Conservation (phyloP, 2,113 vertebrate species). For the Oryzias melastigma region DNA sequence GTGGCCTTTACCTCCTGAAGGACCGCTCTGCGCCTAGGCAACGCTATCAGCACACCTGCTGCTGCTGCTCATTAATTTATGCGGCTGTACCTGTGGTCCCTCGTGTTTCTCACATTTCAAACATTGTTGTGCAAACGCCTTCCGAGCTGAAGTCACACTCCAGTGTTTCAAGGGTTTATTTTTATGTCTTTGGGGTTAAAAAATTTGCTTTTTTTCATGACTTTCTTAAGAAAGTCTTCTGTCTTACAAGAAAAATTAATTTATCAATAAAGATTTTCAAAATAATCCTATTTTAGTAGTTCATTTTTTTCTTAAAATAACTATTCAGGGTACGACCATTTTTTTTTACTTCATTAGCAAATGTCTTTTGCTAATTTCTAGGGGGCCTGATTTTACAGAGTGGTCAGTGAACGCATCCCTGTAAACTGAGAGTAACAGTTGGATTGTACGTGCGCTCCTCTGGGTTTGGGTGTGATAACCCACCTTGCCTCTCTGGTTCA, state of each 20-base stretch:
- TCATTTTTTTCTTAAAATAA: neutral
- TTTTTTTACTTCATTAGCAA: neutral
- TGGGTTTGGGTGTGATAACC: constrained; percentile 47
- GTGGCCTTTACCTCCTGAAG: constrained; percentile 75
- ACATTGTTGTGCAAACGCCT: constrained; percentile 44
- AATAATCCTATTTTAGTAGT: too few species aligned
- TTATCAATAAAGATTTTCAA: too few species aligned
- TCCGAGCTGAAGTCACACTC: constrained; percentile 29
- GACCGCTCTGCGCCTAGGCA: constrained; percentile 64
- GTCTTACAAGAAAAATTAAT: neutral
- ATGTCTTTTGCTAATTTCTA: too few species aligned
- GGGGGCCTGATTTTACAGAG: too few species aligned
- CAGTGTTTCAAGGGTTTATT: neutral
- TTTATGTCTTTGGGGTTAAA: too few species aligned
- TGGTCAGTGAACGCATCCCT: neutral
- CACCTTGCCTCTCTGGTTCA: constrained; percentile 92
- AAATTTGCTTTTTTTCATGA: too few species aligned
- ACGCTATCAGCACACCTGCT: constrained; percentile 75
- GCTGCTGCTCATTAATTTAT: constrained; percentile 76
- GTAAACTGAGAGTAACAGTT: neutral
- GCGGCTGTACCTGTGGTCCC: constrained; percentile 56
- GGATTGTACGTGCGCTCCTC: neutral
- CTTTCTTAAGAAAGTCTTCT: too few species aligned
- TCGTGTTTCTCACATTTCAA: constrained; percentile 64
- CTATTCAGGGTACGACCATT: neutral